Conservation (phyloP, 2,113 vertebrate species). For the Leucoraja erinaceus region DNA sequence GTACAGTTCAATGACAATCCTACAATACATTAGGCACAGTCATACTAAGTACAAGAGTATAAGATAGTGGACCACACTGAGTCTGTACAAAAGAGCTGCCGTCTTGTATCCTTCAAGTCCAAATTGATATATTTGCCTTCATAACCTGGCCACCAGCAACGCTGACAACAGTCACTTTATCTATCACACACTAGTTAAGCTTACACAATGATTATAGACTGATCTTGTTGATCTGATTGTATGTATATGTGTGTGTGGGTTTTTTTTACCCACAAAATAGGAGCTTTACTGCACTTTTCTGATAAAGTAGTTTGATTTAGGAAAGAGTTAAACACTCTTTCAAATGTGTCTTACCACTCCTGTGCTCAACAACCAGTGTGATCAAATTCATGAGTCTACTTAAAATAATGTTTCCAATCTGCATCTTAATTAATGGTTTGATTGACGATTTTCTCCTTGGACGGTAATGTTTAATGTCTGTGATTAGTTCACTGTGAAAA, state of each 20-base stretch:
- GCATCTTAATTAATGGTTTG: constrained; percentile 17
- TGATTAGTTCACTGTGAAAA: not conserved
- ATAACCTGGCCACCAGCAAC: not conserved
- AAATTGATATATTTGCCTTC: too few relatives aligned
- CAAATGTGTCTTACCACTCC: not conserved
- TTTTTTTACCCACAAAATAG: not conserved
- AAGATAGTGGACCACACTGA: too few relatives aligned
- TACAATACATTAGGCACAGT: too few relatives aligned
- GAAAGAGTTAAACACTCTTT: not conserved
- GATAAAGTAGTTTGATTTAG: not conserved
- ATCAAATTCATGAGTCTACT: not conserved
- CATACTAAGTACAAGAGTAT: too few relatives aligned
- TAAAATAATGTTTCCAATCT: not conserved
- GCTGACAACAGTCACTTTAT: too few relatives aligned
- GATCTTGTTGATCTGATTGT: not conserved
- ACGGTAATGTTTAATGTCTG: not conserved
- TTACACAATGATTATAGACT: not conserved
- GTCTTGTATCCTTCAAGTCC: too few relatives aligned
- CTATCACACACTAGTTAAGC: not conserved
- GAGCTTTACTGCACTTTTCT: not conserved
- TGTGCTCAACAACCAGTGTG: not conserved
- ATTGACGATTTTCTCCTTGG: not conserved
- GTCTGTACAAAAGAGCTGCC: too few relatives aligned
- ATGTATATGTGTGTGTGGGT: too few relatives aligned
- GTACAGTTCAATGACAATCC: too few relatives aligned